Base-by-base conservation (phyloP, 2,888 invertebrate species). In the Zygaena filipendulae region DNA sequence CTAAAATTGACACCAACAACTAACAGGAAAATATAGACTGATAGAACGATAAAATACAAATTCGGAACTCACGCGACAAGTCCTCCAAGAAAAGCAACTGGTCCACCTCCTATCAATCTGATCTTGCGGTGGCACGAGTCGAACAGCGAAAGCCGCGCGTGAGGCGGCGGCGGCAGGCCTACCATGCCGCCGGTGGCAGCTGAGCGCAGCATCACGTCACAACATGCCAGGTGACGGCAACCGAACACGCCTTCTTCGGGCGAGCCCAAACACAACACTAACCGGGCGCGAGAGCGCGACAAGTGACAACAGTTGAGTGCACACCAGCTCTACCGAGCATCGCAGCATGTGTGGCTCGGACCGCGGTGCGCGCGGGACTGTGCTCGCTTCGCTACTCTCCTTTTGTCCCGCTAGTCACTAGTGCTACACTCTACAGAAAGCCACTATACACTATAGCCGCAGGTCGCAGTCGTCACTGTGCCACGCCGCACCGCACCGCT, bases 61-160 rank as follows among this genome's bases (percentile, higher is more conserved):
- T 4, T 11, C 4, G 9, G 5, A 28, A 71, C 87, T 87, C 83
- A 87, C 87, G 87, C 85, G 60, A 87, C 87, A 52, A 87, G 82
- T 52, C 87, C 87, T 52, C 85, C 85, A 41, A 85, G 69, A 61
- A 85, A 85, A 43, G 85, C 84, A 40, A 84, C 85, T 22, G 85
- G 84, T 31, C 83, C 85, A 36, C 84, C 85, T 47, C 87, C 85
- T 59, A 87, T 85, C 52, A 87, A 81, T 44, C 87, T 82, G 55
- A 87, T 87, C 75, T 87, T 87, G 59, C 86, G 82, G 68, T 87
- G 87, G 63, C 87, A 87, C 49, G 87, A 86, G 70, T 87, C 87
- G 63, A 87, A 84, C 24, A 87, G 80, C 40, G 87, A 87, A 39
- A 84, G 81, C 39, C 86, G 74, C 42, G 85, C 77, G 54, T 77